Percentiles rank a stretch among this genome's conserved stretches.
Conservation (phyloP, 2,797 vertebrate species). For the Antrozous pallidus region DNA sequence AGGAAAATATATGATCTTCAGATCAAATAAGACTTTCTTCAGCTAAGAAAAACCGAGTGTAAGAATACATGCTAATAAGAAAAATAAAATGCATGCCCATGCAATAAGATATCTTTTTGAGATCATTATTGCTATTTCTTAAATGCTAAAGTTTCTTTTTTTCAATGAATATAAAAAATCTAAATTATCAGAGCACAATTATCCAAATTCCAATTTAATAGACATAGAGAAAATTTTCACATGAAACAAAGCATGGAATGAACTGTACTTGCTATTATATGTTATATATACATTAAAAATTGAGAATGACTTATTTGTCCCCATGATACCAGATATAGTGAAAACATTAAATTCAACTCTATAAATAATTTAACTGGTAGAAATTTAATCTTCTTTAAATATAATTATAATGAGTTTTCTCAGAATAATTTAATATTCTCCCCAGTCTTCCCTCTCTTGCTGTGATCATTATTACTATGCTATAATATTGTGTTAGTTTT, state of each 20-base stretch:
- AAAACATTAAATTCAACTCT: slow-evolving; percentile 4
- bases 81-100: background rate
- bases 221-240: background rate
- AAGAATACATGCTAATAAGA: background rate
- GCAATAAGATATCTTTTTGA: background rate
- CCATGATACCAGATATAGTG: background rate
- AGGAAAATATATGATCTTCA: background rate
- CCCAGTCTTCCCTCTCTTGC: slow-evolving; percentile 25
- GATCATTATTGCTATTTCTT: background rate
- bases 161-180: background rate
- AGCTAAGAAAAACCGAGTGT: background rate
- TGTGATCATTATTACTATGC: slow-evolving; percentile 37
- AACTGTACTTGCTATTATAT: slow-evolving; percentile 9
- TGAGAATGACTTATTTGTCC: background rate
- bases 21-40: background rate
- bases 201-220: background rate
- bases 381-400: slow-evolving; percentile 51
- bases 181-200: background rate
- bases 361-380: slow-evolving; percentile 44
- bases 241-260: background rate
- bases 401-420: slow-evolving; percentile 49
- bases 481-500: slow-evolving; percentile 45
- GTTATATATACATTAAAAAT: background rate
- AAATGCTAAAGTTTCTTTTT: background rate
- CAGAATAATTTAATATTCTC: slow-evolving; percentile 42